Conservation (phyloP, 1,140 invertebrate genomes). For the Eriocheir sinensis region DNA sequence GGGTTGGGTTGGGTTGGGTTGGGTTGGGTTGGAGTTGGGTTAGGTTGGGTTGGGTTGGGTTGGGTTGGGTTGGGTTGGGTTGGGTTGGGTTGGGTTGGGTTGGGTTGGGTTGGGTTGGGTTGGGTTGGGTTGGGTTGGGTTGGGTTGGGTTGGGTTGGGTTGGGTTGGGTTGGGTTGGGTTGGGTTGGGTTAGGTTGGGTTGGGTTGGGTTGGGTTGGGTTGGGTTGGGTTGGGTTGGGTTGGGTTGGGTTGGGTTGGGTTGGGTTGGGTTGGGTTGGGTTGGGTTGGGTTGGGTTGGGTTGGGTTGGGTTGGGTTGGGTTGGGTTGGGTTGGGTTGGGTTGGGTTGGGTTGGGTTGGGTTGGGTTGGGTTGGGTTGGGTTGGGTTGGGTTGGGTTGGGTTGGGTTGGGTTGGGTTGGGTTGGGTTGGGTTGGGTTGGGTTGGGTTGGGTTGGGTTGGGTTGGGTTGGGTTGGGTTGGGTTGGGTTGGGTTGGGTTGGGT, state of each 20-base stretch:
- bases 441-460: slow-evolving; percentile 14
- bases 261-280: slow-evolving; percentile 36
- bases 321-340: slow-evolving; percentile 16
- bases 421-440: slow-evolving; percentile 35
- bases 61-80: slow-evolving; percentile 55
- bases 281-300: slow-evolving; percentile 36
- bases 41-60: slow-evolving; percentile 37
- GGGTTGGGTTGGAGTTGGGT: slow-evolving; percentile 40
- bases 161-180: slow-evolving; percentile 39
- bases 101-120: slow-evolving; percentile 42
- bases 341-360: neutral
- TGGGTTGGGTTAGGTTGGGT: slow-evolving; percentile 36
- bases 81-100: slow-evolving; percentile 56
- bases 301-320: slow-evolving; percentile 39
- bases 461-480: slow-evolving; percentile 49
- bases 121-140: slow-evolving; percentile 39
- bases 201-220: slow-evolving; percentile 39
- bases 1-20: neutral
- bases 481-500: slow-evolving; percentile 45
- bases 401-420: slow-evolving; percentile 35
- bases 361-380: slow-evolving; percentile 39
- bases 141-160: slow-evolving; percentile 37
- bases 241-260: slow-evolving; percentile 27
- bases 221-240: neutral
- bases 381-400: slow-evolving; percentile 38